Conservation (phyloP, 2,888 invertebrate genomes). For the Lomographa bimaculata region DNA sequence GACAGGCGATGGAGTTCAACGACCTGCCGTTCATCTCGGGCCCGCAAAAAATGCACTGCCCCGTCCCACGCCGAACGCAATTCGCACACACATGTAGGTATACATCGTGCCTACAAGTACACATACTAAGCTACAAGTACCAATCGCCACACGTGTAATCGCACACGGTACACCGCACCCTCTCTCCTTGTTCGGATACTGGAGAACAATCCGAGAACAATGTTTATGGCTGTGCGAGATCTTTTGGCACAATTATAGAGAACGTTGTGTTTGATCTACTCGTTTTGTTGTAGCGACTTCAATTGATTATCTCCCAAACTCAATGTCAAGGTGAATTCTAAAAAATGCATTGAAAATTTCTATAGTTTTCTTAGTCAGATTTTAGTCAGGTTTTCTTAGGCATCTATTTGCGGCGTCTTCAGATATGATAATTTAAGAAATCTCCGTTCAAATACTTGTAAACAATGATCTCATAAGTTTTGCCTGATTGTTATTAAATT, state of each 20-base stretch:
- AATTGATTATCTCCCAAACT: no score
- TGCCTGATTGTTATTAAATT: no score
- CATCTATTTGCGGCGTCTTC: no score
- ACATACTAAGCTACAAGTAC: constrained; percentile 59
- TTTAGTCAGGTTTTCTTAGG: no score
- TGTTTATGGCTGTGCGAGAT: constrained; percentile 52
- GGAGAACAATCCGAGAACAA: constrained; percentile 59
- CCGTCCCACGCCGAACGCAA: constrained; percentile 77
- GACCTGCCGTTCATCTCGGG: constrained; percentile 73
- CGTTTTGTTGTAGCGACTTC: no score
- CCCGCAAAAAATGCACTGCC: constrained; percentile 81
- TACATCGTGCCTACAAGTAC: constrained; percentile 48
- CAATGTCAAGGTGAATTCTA: no score
- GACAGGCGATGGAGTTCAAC: constrained; percentile 69
- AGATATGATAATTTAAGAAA: no score
- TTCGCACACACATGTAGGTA: constrained; percentile 63
- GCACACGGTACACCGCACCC: constrained; percentile 52
- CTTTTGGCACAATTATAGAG: constrained; percentile 38
- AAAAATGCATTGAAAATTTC: no score
- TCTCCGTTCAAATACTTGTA: no score
- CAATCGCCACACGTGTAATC: constrained; percentile 67
- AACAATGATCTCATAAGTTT: no score
- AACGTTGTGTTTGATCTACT: no score
- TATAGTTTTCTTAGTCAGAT: no score
- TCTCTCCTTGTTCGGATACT: constrained; percentile 58